phyloP scores from a whole-genome alignment of 2,113 vertebrate genomes.

The Sisor rabdophorus region DNA sequence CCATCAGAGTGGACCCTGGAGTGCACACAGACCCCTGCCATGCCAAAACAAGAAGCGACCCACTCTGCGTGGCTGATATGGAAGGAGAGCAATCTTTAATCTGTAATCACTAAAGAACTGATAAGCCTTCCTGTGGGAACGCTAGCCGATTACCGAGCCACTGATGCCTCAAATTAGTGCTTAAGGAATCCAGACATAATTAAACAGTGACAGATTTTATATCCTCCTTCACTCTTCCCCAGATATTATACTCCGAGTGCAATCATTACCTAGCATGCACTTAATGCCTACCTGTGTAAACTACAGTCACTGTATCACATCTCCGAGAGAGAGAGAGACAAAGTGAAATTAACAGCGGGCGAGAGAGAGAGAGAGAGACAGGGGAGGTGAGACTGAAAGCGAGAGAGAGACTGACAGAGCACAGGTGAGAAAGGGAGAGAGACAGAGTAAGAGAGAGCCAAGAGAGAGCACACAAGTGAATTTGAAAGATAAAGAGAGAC shows the following conservation, averaged over 20 bases:
- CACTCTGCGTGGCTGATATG: slow-evolving; percentile 33
- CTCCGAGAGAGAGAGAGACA: not conserved
- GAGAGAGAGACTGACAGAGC: too few species aligned
- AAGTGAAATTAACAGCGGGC: too few species aligned
- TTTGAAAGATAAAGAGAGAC: too few species aligned
- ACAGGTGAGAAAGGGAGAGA: too few species aligned
- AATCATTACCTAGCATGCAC: slow-evolving; percentile 22
- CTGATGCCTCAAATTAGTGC: slow-evolving; percentile 74
- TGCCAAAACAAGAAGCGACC: slow-evolving; percentile 43
- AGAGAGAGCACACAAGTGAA: too few species aligned
- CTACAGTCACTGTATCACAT: slow-evolving; percentile 8
- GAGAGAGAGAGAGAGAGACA: too few species aligned
- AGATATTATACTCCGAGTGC: slow-evolving; percentile 26
- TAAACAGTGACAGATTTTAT: slow-evolving; percentile 52
- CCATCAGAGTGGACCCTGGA: slow-evolving; percentile 38
- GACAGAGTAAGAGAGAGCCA: too few species aligned
- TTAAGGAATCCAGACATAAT: slow-evolving; percentile 61
- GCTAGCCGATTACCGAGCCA: slow-evolving; percentile 71
- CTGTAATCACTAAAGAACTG: slow-evolving; percentile 52
- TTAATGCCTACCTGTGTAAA: slow-evolving; percentile 29
- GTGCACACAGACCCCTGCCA: not conserved
- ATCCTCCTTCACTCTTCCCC: slow-evolving; percentile 40
- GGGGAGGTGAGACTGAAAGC: too few species aligned
- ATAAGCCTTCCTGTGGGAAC: slow-evolving; percentile 62
- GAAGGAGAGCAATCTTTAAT: slow-evolving; percentile 41